A percentile compares a stretch with the other conserved stretches of the same genome.
These are phyloP conservation scores for Drosophila kambysellisi DNA, from an alignment of 2,888 invertebrate genomes.

Conservation along the genomic window DNA sequence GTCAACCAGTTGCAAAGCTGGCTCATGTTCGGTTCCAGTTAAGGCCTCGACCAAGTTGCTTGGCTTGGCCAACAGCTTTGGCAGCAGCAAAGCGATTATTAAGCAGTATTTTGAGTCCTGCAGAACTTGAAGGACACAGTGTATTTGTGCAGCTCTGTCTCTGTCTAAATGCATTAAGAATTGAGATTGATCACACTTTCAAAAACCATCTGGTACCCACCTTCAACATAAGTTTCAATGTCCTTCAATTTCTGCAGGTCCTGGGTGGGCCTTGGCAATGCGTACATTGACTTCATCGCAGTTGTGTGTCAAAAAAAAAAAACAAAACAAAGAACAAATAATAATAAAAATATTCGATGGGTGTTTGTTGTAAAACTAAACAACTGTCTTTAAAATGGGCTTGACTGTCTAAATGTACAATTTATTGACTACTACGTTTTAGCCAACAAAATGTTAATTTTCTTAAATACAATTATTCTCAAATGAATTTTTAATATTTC, in stretches of 20 bases:
- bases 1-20: slow-evolving; percentile 36
- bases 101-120: slow-evolving; percentile 38
- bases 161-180: slow-evolving; percentile 22
- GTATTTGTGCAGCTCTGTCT: slow-evolving; percentile 44
- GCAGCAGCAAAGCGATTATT: slow-evolving; percentile 53
- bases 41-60: slow-evolving; percentile 1
- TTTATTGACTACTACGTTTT: background rate
- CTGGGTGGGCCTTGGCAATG: background rate
- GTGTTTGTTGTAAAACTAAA: background rate
- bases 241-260: background rate
- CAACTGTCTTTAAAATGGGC: background rate
- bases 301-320: background rate
- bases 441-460: background rate
- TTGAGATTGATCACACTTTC: background rate
- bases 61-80: slow-evolving; percentile 44
- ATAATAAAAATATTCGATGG: background rate
- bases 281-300: background rate
- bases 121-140: slow-evolving; percentile 44
- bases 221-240: background rate
- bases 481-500: background rate
- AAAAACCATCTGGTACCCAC: background rate
- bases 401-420: background rate
- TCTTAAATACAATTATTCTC: background rate
- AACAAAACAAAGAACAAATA: background rate
- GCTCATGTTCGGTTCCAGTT: slow-evolving; percentile 28